phyloP scores from a whole-genome alignment of 2,888 invertebrate species.

The Mimas tiliae region DNA sequence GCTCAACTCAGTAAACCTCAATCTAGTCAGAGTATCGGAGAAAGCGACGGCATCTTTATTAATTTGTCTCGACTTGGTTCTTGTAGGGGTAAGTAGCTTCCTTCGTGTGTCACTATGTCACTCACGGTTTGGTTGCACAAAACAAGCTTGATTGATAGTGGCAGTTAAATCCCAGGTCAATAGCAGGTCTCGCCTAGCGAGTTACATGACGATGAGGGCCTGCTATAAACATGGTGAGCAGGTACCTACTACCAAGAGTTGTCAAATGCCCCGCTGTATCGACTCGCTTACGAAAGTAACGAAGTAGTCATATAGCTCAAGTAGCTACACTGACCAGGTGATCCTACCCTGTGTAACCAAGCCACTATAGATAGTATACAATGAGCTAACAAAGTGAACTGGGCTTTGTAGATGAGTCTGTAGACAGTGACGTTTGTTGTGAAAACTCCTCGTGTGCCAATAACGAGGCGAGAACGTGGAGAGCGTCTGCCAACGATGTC shows the following conservation, averaged over 20 bases:
- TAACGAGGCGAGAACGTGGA: conserved; percentile 51
- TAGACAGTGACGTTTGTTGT: conserved; percentile 61
- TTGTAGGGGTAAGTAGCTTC: conserved; percentile 55
- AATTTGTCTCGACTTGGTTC: conserved; percentile 63
- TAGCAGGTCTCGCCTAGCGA: too few species aligned
- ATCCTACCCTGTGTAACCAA: background rate
- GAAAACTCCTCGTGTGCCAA: conserved; percentile 49
- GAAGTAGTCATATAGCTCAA: too few species aligned
- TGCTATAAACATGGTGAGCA: too few species aligned
- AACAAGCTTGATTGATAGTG: background rate
- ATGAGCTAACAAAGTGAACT: background rate
- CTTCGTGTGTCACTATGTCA: background rate
- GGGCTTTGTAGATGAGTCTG: conserved; percentile 55
- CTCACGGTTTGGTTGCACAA: background rate
- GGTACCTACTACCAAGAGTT: too few species aligned
- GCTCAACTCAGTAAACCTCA: conserved; percentile 69
- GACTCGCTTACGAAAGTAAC: too few species aligned
- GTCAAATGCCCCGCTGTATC: too few species aligned
- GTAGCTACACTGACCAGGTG: too few species aligned
- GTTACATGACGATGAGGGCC: too few species aligned
- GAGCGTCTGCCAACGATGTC: conserved; percentile 65
- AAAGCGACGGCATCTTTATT: conserved; percentile 69
- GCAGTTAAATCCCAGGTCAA: too few species aligned
- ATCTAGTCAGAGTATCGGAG: conserved; percentile 67
- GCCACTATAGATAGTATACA: background rate